Percentiles rank a stretch among this genome's conserved stretches.
These are phyloP conservation scores for Onychomys leucogaster DNA, from an alignment of 2,797 vertebrate genomes.

Conservation along the genomic window DNA sequence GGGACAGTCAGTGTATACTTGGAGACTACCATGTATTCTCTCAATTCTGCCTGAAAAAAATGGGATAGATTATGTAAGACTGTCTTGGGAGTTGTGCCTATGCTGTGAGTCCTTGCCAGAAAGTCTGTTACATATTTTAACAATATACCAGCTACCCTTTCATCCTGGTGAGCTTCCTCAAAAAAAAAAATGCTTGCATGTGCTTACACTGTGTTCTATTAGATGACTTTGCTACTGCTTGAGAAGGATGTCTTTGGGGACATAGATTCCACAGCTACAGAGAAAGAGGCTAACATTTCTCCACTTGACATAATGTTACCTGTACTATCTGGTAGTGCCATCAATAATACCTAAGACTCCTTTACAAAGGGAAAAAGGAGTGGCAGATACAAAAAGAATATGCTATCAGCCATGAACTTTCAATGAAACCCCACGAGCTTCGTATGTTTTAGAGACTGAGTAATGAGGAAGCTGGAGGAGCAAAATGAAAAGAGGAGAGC, in stretches of 20 bases:
- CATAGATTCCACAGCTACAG: constrained; percentile 19
- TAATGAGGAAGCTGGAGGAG: constrained; percentile 68
- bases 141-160: constrained; percentile 15
- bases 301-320: constrained; percentile 39
- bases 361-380: constrained; percentile 62
- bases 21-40: neutral
- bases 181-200: constrained; percentile 21
- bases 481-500: constrained; percentile 73
- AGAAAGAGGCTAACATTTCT: constrained; percentile 14
- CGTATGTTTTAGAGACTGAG: constrained; percentile 65
- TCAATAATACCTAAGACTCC: constrained; percentile 57
- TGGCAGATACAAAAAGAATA: constrained; percentile 64
- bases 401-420: constrained; percentile 40
- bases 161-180: neutral
- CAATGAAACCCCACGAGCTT: constrained; percentile 55
- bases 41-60: neutral
- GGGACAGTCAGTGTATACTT: neutral
- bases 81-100: neutral
- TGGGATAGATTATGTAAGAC: neutral
- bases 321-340: neutral
- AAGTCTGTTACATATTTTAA: constrained; percentile 28
- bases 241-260: constrained; percentile 7
- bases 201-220: neutral
- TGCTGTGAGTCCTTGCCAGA: neutral
- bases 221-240: constrained; percentile 21